Evolutionary conservation across 2,113 vertebrate genomes (phyloP), one percentile per base, ranked within the genome.

Genomic region (Melanotaenia duboulayi): DNA sequence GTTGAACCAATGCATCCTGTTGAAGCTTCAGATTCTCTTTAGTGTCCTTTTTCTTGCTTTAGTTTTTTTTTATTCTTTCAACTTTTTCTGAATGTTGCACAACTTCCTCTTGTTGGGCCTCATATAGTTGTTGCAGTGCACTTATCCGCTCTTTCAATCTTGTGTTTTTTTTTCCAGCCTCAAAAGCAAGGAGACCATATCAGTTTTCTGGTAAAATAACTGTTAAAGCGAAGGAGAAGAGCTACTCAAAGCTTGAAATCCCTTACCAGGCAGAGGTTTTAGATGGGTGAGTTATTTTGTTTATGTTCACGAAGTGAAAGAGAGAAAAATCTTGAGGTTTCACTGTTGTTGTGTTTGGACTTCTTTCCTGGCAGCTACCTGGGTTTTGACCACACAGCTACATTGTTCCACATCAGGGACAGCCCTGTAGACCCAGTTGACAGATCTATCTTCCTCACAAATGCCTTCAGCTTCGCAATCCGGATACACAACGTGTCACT

Each of bases 181-280:
- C 97, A 87, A 99, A 97, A 94, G 97, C 96, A 59, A 97, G 95
- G 94, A 95, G 95, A 83, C 71, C 95, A 19, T 95, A 94, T 84
- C 98, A 99, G 82, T 95, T 96, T 90, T 96, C 95, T 92, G 98
- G 98, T 66, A 99, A 98, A 95, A 98, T 99, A 92, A 98, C 96
- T 42, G 97, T 99, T 64, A 99, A 99, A 93, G 97, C 97, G 17
- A 99, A 98, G 91, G 97, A 99, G 90, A 99, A 99, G 91, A 98
- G 94, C 88, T 99, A 99, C 75, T 97, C 97, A 83, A 99, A 99
- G 94, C 96, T 99, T 82, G 98, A 99, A 96, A 99, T 99, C 92
- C 97, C 97, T 0, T 99, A 99, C 93, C 98, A 99, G 91, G 97
- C 97, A 58, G 97, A 99, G 82, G 96, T 99, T 83, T 93, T 99